phyloP scores from a whole-genome alignment of 2,888 invertebrate species.

The Melikaiella ostensackeni region DNA sequence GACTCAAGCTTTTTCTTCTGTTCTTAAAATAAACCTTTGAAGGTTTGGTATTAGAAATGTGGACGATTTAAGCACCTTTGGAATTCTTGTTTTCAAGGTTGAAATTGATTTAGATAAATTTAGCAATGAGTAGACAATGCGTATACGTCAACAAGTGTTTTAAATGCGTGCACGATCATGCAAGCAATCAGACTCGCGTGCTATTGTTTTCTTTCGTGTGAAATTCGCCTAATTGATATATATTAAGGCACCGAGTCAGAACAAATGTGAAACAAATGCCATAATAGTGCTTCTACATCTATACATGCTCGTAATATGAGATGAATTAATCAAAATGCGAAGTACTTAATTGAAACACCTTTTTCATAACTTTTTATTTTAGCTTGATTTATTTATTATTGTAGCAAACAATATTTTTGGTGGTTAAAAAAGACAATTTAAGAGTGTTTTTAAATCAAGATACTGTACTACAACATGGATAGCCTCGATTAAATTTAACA shows the following conservation, averaged over 20 bases:
- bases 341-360: too few relatives aligned
- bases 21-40: slow-evolving; percentile 15
- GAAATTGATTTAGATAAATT: slow-evolving; percentile 29
- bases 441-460: too few relatives aligned
- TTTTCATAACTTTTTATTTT: too few relatives aligned
- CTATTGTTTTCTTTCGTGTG: slow-evolving; percentile 44
- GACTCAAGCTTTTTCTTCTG: not conserved
- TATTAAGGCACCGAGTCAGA: slow-evolving; percentile 27
- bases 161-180: slow-evolving; percentile 45
- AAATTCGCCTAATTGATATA: slow-evolving; percentile 46
- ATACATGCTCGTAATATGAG: not conserved
- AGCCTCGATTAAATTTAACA: too few relatives aligned
- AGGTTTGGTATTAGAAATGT: slow-evolving; percentile 6
- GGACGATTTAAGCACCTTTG: slow-evolving; percentile 6
- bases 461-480: too few relatives aligned
- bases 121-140: slow-evolving; percentile 29
- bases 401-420: too few relatives aligned
- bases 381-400: too few relatives aligned
- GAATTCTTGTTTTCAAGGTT: slow-evolving; percentile 18
- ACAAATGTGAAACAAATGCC: not conserved
- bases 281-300: slow-evolving; percentile 19
- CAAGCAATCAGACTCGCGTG: slow-evolving; percentile 46
- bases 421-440: too few relatives aligned
- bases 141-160: slow-evolving; percentile 28
- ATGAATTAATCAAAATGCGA: not conserved